Base-by-base conservation (phyloP, 2,888 invertebrate species). In the Nebria salina region DNA sequence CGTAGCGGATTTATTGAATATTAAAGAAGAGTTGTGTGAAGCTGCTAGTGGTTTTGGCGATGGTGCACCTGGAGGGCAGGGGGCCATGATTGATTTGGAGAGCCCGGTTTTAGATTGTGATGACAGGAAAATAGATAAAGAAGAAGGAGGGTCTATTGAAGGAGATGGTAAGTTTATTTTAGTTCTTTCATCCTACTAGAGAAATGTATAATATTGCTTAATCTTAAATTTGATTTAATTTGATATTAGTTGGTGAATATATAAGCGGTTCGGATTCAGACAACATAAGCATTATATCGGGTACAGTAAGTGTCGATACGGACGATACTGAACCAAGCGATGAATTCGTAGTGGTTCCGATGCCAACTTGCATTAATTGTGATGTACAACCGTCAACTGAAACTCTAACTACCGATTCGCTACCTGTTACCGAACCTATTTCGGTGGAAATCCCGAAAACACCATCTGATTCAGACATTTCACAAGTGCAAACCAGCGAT, bases 291-390 rank as follows among this genome's bases (percentile, higher is more conserved):
- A 84, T 88, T 13, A 83, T 86, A 41, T 87, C 87, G 1, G 83
- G 85, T 9, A 83, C 83, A 1, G 85, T 85, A 2, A 85, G 85
- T 75, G 84, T 85, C 66, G 84, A 83, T 25, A 85, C 86, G 1
- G 86, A 85, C 73, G 83, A 83, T 68, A 83, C 85, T 9, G 86
- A 85, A 41, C 82, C 82, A 1, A 85, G 84, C 74, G 85, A 86
- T 41, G 87, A 87, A 77, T 88, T 86, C 82, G 87, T 88, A 8
- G 84, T 88, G 42, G 85, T 88, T 72, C 85, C 86, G 8, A 85
- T 86, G 75, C 86, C 87, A 3, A 83, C 84, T 34, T 85, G 83
- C 83, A 83, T 82, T 64, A 83, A 79, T 20, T 81, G 72, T 34
- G 81, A 81, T 81, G 13, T 80, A 81, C 25, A 77, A 81, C n/a